phyloP scores from a whole-genome alignment of 1,140 invertebrate genomes.

The Spodoptera frugiperda region DNA sequence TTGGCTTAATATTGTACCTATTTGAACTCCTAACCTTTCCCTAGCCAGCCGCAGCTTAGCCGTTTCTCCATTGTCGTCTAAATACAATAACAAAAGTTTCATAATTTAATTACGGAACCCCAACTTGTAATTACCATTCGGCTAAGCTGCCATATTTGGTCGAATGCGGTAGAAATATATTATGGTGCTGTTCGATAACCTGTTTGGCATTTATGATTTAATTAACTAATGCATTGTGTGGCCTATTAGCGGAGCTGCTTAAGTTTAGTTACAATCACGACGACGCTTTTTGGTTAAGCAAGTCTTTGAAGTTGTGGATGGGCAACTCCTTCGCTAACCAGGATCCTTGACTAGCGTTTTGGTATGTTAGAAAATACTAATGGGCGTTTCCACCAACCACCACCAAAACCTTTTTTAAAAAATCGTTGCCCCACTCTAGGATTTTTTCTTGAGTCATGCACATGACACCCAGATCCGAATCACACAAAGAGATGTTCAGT shows the following conservation, averaged over 20 bases:
- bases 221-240: conserved; percentile 14
- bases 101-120: conserved; percentile 25
- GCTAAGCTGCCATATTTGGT: conserved; percentile 16
- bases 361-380: no score
- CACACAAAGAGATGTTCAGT: no score
- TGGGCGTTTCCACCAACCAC: no score
- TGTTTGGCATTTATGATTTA: conserved; percentile 38
- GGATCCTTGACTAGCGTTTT: no score
- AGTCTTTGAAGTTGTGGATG: no score
- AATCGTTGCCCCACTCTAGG: no score
- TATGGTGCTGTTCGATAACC: conserved; percentile 30
- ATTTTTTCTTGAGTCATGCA: no score
- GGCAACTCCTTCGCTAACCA: no score
- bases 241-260: background rate
- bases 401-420: no score
- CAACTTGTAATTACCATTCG: conserved; percentile 33
- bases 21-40: conserved; percentile 4
- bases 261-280: background rate
- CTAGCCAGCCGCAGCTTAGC: background rate
- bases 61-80: conserved; percentile 5
- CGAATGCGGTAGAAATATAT: conserved; percentile 37
- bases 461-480: no score
- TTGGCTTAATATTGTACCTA: background rate
- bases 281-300: no score
- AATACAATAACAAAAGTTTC: conserved; percentile 10